Conservation (phyloP, 2,113 vertebrate genomes). For the Pionites leucogaster region DNA sequence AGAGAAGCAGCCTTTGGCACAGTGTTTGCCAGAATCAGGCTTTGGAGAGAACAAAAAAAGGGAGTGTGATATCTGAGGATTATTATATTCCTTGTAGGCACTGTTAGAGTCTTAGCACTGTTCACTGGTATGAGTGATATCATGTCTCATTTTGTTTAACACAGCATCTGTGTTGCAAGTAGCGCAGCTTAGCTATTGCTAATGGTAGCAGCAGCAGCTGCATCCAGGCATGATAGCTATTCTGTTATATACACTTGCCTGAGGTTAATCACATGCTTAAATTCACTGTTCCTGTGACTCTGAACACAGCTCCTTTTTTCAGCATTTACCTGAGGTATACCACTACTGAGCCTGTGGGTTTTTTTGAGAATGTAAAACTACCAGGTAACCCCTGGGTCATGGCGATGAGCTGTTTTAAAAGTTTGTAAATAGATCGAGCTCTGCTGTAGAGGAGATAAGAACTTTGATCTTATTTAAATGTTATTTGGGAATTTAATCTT, state of each 20-base stretch:
- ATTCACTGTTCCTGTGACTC: not conserved
- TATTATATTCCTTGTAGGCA: not conserved
- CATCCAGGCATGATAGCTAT: not conserved
- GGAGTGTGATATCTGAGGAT: not conserved
- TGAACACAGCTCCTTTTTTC: not conserved
- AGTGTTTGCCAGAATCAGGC: not conserved
- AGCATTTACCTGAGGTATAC: not conserved
- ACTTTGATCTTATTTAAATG: not conserved
- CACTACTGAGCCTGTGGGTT: fast-evolving
- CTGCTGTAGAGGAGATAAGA: not conserved
- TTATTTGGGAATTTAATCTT: not conserved
- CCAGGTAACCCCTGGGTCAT: not conserved
- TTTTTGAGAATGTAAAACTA: not conserved
- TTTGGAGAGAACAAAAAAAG: not conserved
- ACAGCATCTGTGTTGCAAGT: not conserved
- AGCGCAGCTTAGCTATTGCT: not conserved
- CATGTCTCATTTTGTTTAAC: constrained; percentile 21
- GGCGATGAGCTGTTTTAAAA: not conserved
- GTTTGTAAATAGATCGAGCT: not conserved
- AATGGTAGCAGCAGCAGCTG: not conserved
- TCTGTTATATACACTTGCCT: not conserved
- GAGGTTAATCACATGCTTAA: not conserved
- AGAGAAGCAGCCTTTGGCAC: not conserved
- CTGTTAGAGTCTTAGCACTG: not conserved
- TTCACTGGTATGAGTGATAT: not conserved